A percentile compares a stretch with the other conserved stretches of the same genome.
These are phyloP conservation scores for Oscheius sp. DNA, from an alignment of 1,140 invertebrate species.

Conservation along the genomic window DNA sequence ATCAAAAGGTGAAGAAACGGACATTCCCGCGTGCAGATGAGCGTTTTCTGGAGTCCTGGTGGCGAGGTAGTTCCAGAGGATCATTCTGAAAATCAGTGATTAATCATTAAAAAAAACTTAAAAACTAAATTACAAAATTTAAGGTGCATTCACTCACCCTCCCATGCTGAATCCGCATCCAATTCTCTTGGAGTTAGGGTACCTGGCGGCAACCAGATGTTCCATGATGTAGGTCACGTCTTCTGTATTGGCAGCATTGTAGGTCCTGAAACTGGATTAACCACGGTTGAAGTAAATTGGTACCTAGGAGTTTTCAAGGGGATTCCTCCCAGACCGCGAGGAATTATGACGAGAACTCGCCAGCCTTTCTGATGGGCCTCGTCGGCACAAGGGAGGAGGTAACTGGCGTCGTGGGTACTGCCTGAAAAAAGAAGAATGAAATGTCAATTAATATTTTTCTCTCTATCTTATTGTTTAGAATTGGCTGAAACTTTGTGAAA, in stretches of 20 bases:
- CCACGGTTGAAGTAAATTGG: too few species aligned
- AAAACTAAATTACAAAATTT: too few species aligned
- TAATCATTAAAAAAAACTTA: conserved; percentile 9
- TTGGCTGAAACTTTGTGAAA: too few species aligned
- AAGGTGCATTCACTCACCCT: conserved; percentile 36
- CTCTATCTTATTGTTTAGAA: too few species aligned
- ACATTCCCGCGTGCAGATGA: conserved; percentile 37
- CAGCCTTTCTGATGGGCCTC: conserved; percentile 36
- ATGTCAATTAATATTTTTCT: too few species aligned
- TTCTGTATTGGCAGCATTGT: conserved; percentile 38
- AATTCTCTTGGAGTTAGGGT: conserved; percentile 37
- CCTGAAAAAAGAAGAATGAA: too few species aligned
- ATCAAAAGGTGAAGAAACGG: conserved; percentile 41
- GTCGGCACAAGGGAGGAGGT: conserved; percentile 39
- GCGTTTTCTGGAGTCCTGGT: conserved; percentile 28
- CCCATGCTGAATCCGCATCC: conserved; percentile 44
- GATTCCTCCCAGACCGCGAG: conserved; percentile 41
- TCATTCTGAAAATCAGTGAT: conserved; percentile 38
- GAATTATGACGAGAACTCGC: conserved; percentile 36
- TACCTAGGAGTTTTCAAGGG: conserved; percentile 27
- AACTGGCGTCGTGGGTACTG: conserved; percentile 36
- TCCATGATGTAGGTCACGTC: conserved; percentile 36
- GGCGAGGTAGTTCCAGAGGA: conserved; percentile 43
- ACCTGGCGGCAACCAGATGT: conserved; percentile 32
- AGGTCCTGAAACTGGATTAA: conserved; percentile 10